Percentiles rank a stretch among this genome's conserved stretches.
Conservation (phyloP, 2,888 invertebrate species). For the Torymus auratus region DNA sequence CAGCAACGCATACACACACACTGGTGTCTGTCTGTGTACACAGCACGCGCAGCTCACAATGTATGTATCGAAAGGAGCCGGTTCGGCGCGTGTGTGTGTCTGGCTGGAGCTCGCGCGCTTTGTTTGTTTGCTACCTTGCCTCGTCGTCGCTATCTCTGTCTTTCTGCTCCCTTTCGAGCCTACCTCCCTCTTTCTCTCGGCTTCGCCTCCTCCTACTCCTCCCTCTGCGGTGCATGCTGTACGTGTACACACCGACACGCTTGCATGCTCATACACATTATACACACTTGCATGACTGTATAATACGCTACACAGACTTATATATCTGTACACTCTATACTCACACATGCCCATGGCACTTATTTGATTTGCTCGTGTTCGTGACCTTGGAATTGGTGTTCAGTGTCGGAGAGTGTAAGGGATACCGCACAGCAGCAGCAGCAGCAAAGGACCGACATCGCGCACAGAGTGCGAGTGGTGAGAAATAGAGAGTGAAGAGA, state of each 20-base stretch:
- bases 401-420: constrained; percentile 45
- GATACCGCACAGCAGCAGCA: not conserved
- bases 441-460: not conserved
- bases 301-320: not conserved
- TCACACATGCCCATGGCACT: constrained; percentile 21
- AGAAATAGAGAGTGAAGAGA: constrained; percentile 9
- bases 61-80: constrained; percentile 40
- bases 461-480: not conserved
- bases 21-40: not conserved
- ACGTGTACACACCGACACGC: not conserved
- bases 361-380: constrained; percentile 55
- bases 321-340: not conserved
- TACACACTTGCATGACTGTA: not conserved
- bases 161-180: constrained; percentile 17
- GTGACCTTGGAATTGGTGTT: constrained; percentile 58
- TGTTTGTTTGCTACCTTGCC: constrained; percentile 41
- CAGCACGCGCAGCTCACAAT: too few relatives aligned
- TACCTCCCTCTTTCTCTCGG: constrained; percentile 18
- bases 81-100: not conserved
- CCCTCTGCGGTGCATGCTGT: not conserved
- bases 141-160: constrained; percentile 46
- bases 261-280: not conserved
- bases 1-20: not conserved
- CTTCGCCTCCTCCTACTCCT: constrained; percentile 11
- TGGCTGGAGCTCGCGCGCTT: constrained; percentile 20